Conservation (phyloP, 2,113 vertebrate species). For the Dromaius novaehollandiae region DNA sequence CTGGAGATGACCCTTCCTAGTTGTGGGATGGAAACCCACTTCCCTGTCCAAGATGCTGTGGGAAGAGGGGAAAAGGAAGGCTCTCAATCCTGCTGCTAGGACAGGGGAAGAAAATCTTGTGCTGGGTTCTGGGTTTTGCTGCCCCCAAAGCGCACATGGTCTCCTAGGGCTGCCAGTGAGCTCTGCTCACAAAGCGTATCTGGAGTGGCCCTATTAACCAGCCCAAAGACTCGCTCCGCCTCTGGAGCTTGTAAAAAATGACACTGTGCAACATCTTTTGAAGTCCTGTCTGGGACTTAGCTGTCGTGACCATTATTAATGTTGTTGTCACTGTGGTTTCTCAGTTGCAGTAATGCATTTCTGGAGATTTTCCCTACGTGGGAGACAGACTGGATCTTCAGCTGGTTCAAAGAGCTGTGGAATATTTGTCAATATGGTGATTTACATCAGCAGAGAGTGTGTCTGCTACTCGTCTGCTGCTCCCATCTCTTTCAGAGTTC, state of each 20-base stretch:
- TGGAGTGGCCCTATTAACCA: neutral
- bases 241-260: neutral
- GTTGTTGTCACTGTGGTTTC: neutral
- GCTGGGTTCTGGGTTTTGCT: neutral
- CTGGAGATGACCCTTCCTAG: neutral
- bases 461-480: neutral
- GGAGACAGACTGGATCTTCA: neutral
- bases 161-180: neutral
- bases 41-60: neutral
- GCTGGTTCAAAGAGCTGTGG: neutral
- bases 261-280: neutral
- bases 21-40: neutral
- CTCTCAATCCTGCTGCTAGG: neutral
- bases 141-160: rapidly evolving
- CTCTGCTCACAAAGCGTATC: rapidly evolving
- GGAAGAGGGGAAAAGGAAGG: neutral
- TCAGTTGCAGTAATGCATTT: neutral
- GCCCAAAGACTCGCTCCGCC: neutral
- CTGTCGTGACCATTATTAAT: rapidly evolving
- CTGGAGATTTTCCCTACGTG: neutral
- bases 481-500: neutral
- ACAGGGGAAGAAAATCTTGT: neutral
- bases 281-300: neutral
- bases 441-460: neutral
- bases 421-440: neutral